Evolutionary conservation across 1,140 invertebrate genomes (phyloP).

Genomic region (Microvelia longipes): DNA sequence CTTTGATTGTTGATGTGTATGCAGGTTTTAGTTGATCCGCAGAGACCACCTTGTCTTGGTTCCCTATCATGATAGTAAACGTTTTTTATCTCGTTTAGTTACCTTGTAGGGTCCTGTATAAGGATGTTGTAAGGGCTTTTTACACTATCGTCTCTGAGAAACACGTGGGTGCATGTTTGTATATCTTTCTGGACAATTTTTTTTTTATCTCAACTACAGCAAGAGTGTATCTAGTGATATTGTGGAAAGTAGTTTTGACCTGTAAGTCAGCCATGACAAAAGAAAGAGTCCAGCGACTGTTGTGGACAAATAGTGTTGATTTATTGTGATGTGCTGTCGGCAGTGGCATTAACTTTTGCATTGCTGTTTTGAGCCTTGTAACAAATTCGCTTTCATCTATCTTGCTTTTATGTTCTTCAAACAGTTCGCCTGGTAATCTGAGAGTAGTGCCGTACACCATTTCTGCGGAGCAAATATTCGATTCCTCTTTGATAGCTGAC

Average conservation of each 20-base stretch:
- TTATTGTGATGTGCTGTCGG: neutral
- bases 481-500: neutral
- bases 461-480: neutral
- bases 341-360: neutral
- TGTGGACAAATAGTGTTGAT: neutral
- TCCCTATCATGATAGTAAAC: neutral
- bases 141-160: neutral
- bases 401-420: neutral
- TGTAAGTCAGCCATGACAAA: no score
- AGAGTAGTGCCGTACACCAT: neutral
- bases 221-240: no score
- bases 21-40: neutral
- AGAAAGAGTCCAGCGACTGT: no score
- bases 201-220: no score
- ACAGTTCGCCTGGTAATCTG: neutral
- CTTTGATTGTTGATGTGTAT: no score
- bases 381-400: neutral
- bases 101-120: neutral
- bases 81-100: neutral
- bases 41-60: neutral
- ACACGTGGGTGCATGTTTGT: neutral
- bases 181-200: constrained; percentile 2
- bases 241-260: no score
- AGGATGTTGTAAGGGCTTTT: neutral
- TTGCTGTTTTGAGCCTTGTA: neutral